Evolutionary conservation across 2,888 invertebrate species (phyloP).

Genomic region (Liopterus haemorrhoidalis): DNA sequence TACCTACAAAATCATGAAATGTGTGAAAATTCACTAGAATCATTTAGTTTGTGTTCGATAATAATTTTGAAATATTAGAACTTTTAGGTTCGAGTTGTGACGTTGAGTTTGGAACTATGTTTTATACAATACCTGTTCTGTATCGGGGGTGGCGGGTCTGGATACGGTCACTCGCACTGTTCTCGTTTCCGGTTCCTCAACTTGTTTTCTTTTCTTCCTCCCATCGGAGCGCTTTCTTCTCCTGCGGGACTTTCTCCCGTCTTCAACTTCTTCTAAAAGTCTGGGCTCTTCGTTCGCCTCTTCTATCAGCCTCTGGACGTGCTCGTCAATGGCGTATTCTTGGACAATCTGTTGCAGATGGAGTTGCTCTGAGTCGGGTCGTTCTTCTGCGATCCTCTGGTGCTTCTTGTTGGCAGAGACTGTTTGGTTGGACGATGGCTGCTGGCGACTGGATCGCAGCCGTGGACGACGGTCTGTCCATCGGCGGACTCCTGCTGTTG

Average conservation of each 20-base stretch:
- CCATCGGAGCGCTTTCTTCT: conserved; percentile 17
- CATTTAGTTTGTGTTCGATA: too few relatives aligned
- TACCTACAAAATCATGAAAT: too few relatives aligned
- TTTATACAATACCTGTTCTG: too few relatives aligned
- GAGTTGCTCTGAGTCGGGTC: conserved; percentile 16
- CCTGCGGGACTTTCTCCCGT: conserved; percentile 12
- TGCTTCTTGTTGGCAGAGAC: conserved; percentile 27
- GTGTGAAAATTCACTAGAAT: too few relatives aligned
- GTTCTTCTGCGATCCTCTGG: conserved; percentile 19
- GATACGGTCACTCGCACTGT: conserved; percentile 40
- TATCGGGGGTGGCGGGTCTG: conserved; percentile 42
- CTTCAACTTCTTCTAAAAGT: conserved; percentile 15
- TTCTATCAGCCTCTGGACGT: conserved; percentile 35
- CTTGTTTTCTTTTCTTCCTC: conserved; percentile 29
- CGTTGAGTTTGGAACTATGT: too few relatives aligned
- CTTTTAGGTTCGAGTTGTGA: too few relatives aligned
- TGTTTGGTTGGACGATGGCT: conserved; percentile 25
- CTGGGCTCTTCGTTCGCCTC: conserved; percentile 20
- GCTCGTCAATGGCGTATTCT: conserved; percentile 38
- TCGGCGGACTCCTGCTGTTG: background rate
- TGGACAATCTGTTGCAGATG: conserved; percentile 22
- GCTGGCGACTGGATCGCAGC: conserved; percentile 22
- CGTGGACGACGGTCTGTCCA: conserved; percentile 9
- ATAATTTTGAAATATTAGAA: too few relatives aligned
- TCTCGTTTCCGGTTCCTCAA: conserved; percentile 29